Evolutionary conservation across 2,797 vertebrate species (phyloP).

Genomic region (Argyrosomus regius): DNA sequence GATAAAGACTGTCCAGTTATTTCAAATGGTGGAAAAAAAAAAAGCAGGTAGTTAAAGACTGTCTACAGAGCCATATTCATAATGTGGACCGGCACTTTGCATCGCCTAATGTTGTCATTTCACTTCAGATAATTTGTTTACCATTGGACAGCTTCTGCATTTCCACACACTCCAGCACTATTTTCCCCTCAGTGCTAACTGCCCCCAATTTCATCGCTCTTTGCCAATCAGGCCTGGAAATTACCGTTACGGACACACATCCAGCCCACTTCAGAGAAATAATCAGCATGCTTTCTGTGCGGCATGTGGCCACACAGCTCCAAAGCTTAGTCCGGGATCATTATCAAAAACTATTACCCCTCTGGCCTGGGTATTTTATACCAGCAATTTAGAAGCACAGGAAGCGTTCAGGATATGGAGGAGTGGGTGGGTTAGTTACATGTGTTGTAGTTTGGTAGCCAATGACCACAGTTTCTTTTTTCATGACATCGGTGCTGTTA

Average conservation of each 20-base stretch:
- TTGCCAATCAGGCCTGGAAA: slow-evolving; percentile 80
- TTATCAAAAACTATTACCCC: slow-evolving; percentile 81
- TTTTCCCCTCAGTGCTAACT: slow-evolving; percentile 77
- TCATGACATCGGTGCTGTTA: slow-evolving; percentile 16
- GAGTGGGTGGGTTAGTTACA: slow-evolving; percentile 17
- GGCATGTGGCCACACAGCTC: slow-evolving; percentile 70
- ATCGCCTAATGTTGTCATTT: slow-evolving; percentile 78
- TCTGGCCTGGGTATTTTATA: slow-evolving; percentile 69
- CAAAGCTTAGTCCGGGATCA: slow-evolving; percentile 73
- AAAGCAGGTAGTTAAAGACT: slow-evolving; percentile 44
- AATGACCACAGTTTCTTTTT: slow-evolving; percentile 36
- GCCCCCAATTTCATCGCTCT: slow-evolving; percentile 76
- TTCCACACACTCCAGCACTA: slow-evolving; percentile 74
- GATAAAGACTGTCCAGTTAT: slow-evolving; percentile 35
- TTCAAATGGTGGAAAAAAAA: slow-evolving; percentile 23
- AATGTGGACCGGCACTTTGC: slow-evolving; percentile 64
- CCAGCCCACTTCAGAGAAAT: slow-evolving; percentile 77
- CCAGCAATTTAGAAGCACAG: slow-evolving; percentile 56
- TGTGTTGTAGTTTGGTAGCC: slow-evolving; percentile 45
- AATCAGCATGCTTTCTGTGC: slow-evolving; percentile 78
- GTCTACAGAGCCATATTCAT: slow-evolving; percentile 45
- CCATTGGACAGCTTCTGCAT: slow-evolving; percentile 71
- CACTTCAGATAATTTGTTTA: slow-evolving; percentile 85
- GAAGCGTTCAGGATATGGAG: slow-evolving; percentile 40
- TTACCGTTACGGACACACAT: slow-evolving; percentile 77